Evolutionary conservation across 2,888 invertebrate species (phyloP).

Genomic region (Ormia ochracea): DNA sequence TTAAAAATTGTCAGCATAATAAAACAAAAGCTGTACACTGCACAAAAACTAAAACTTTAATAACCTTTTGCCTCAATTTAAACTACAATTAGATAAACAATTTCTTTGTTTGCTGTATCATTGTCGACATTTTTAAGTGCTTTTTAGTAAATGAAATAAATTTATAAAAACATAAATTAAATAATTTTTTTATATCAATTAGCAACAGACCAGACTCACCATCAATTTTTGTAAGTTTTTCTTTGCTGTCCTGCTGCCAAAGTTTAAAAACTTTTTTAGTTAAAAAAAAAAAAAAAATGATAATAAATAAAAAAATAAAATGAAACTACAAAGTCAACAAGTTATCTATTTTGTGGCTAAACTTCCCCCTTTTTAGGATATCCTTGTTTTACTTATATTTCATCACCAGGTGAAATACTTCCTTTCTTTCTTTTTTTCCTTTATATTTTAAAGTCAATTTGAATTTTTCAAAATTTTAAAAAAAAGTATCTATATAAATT

Average conservation of each 20-base stretch:
- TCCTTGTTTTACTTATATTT: no score
- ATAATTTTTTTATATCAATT: background rate
- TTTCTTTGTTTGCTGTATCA: background rate
- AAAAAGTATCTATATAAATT: no score
- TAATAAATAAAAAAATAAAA: conserved; percentile 12
- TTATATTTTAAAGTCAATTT: no score
- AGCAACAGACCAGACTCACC: background rate
- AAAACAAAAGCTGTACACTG: no score
- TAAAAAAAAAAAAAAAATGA: background rate
- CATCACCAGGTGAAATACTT: no score
- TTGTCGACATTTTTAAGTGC: background rate
- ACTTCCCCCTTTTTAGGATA: no score
- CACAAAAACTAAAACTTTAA: background rate
- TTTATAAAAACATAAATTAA: background rate
- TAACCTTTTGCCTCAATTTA: background rate
- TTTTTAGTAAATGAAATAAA: background rate
- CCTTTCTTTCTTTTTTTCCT: no score
- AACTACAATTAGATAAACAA: background rate
- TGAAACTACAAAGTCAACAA: conserved; percentile 65
- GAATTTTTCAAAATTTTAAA: no score
- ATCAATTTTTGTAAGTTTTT: background rate
- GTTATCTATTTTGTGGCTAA: conserved; percentile 66
- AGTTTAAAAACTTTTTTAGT: background rate
- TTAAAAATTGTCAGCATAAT: no score
- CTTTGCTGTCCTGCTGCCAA: conserved; percentile 7